Evolutionary conservation across 2,113 vertebrate species (phyloP).

Genomic region (Pterophyllum scalare): DNA sequence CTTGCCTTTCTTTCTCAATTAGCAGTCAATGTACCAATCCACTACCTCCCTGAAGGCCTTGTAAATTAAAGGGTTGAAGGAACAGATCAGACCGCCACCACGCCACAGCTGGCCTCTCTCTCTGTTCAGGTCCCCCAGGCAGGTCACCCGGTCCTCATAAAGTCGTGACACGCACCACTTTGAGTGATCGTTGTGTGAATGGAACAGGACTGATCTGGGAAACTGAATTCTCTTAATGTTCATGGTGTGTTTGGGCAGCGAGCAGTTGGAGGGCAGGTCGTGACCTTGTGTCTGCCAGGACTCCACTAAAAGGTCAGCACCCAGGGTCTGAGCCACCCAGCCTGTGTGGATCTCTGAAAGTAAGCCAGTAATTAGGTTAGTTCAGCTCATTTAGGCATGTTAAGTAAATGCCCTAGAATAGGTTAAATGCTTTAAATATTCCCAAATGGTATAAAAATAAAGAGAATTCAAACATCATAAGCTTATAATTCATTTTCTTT

Average conservation of each 20-base stretch:
- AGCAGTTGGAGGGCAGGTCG: slow-evolving; percentile 91
- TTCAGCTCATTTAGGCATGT: neutral
- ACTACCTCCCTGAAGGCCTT: slow-evolving; percentile 83
- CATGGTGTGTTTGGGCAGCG: slow-evolving; percentile 87
- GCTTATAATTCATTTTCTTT: neutral
- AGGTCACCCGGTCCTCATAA: slow-evolving; percentile 81
- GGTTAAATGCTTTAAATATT: neutral
- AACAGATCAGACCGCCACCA: slow-evolving; percentile 90
- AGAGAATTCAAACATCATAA: neutral
- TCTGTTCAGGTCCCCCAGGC: slow-evolving; percentile 92
- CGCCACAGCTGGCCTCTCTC: slow-evolving; percentile 83
- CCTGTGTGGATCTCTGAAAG: slow-evolving; percentile 88
- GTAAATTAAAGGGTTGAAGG: slow-evolving; percentile 84
- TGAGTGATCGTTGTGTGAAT: slow-evolving; percentile 87
- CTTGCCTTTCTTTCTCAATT: neutral
- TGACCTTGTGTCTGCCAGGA: slow-evolving; percentile 84
- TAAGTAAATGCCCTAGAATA: neutral
- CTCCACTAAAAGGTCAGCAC: slow-evolving; percentile 86
- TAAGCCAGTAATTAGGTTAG: neutral
- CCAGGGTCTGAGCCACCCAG: slow-evolving; percentile 90
- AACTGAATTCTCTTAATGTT: slow-evolving; percentile 83
- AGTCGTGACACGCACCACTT: slow-evolving; percentile 90
- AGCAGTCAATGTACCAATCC: slow-evolving; percentile 81
- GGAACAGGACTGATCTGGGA: slow-evolving; percentile 75
- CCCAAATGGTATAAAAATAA: neutral